Conservation (phyloP, 2,888 invertebrate genomes). For the Harpalus rufipes region DNA sequence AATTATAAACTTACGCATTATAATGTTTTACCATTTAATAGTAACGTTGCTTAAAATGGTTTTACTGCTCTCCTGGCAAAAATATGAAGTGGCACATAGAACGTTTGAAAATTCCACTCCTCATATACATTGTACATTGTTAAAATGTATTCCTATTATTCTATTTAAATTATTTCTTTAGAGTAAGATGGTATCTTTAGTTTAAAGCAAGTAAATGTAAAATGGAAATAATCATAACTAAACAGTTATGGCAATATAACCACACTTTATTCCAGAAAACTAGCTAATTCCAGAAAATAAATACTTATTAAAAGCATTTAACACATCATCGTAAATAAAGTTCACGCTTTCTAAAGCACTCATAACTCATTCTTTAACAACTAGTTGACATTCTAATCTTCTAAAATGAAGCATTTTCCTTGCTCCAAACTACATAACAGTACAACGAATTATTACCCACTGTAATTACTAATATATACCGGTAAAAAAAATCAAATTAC, state of each 20-base stretch:
- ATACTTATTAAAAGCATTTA: slow-evolving; percentile 29
- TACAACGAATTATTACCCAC: slow-evolving; percentile 14
- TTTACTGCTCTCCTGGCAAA: too few relatives aligned
- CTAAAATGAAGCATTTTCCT: slow-evolving; percentile 47
- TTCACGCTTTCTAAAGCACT: slow-evolving; percentile 27
- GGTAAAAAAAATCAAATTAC: neutral
- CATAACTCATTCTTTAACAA: slow-evolving; percentile 43
- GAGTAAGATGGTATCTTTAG: neutral
- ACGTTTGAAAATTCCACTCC: too few relatives aligned
- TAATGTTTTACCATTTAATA: too few relatives aligned
- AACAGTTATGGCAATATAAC: neutral
- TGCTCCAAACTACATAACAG: slow-evolving; percentile 32
- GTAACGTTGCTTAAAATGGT: too few relatives aligned
- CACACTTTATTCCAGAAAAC: slow-evolving; percentile 8
- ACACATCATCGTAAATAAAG: slow-evolving; percentile 41
- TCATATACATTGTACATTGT: too few relatives aligned
- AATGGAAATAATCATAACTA: neutral
- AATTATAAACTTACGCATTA: too few relatives aligned
- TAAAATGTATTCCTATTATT: too few relatives aligned
- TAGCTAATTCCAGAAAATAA: slow-evolving; percentile 5
- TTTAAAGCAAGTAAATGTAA: neutral
- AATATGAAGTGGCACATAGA: too few relatives aligned
- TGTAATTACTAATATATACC: neutral
- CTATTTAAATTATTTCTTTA: too few relatives aligned
- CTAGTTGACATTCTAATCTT: slow-evolving; percentile 49